A percentile compares a stretch with the other conserved stretches of the same genome.
Conservation (phyloP, 2,888 invertebrate species). For the Nemoura dubitans region DNA sequence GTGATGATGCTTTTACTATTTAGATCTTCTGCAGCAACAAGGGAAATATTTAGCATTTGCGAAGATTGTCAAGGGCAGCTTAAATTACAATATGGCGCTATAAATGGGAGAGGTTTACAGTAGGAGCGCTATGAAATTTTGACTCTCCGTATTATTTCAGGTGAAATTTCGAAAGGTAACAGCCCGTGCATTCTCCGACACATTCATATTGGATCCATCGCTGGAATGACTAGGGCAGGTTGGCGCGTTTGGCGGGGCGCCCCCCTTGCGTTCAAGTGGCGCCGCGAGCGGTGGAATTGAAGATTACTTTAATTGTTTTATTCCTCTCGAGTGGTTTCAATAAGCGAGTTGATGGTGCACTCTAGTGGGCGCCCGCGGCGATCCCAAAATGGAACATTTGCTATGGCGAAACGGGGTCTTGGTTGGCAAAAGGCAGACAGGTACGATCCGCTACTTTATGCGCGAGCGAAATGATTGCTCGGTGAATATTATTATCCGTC, state of each 20-base stretch:
- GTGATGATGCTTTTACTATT: too few relatives aligned
- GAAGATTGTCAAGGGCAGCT: too few relatives aligned
- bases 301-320: conserved; percentile 1
- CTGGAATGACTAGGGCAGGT: too few relatives aligned
- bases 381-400: neutral
- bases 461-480: neutral
- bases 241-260: neutral
- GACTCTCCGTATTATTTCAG: too few relatives aligned
- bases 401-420: neutral
- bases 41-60: too few relatives aligned
- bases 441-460: neutral
- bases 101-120: too few relatives aligned
- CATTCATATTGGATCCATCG: too few relatives aligned
- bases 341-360: neutral
- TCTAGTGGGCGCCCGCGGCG: neutral
- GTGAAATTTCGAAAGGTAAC: too few relatives aligned
- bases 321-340: neutral
- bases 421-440: neutral
- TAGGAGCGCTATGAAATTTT: too few relatives aligned
- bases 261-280: neutral
- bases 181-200: too few relatives aligned
- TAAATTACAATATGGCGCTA: too few relatives aligned
- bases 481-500: neutral
- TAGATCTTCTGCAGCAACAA: too few relatives aligned
- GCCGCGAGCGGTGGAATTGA: neutral